phyloP scores from a whole-genome alignment of 2,888 invertebrate species.

The Troides helena region DNA sequence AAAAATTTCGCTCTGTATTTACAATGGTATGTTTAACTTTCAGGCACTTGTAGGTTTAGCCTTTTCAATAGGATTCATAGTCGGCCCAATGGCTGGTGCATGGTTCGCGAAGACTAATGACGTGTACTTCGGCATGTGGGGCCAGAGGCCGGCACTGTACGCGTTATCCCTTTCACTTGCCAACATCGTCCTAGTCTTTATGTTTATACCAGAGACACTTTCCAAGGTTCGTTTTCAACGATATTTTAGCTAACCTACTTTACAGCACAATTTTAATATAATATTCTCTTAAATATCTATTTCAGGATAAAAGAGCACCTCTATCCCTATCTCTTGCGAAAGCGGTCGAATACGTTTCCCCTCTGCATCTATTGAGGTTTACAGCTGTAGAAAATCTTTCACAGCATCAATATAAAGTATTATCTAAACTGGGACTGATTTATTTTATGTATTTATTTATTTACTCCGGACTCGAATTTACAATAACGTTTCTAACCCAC shows the following conservation, averaged over 20 bases:
- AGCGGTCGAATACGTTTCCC: constrained; percentile 76
- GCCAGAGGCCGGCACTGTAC: constrained; percentile 88
- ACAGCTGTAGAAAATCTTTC: constrained; percentile 84
- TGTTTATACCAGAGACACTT: constrained; percentile 91
- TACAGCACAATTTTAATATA: background rate
- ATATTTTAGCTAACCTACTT: background rate
- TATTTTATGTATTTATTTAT: constrained; percentile 96
- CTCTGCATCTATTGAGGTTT: constrained; percentile 77
- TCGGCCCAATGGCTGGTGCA: constrained; percentile 97
- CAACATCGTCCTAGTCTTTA: constrained; percentile 87
- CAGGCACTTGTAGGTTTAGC: constrained; percentile 98
- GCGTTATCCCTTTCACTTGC: constrained; percentile 86
- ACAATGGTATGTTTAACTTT: constrained; percentile 42
- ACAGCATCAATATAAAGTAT: constrained; percentile 80
- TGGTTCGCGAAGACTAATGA: constrained; percentile 86
- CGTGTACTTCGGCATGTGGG: constrained; percentile 83
- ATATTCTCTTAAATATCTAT: constrained; percentile 35
- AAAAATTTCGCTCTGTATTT: background rate
- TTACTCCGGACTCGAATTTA: constrained; percentile 98
- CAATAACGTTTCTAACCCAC: constrained; percentile 97
- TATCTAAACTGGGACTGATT: constrained; percentile 85
- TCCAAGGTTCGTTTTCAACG: constrained; percentile 78
- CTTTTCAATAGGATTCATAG: constrained; percentile 98
- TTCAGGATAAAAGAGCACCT: constrained; percentile 85
- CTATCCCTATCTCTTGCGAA: constrained; percentile 84